A percentile compares a stretch with the other conserved stretches of the same genome.
phyloP scores from a whole-genome alignment of 2,113 vertebrate species.

The Mystacornis crossleyi region DNA sequence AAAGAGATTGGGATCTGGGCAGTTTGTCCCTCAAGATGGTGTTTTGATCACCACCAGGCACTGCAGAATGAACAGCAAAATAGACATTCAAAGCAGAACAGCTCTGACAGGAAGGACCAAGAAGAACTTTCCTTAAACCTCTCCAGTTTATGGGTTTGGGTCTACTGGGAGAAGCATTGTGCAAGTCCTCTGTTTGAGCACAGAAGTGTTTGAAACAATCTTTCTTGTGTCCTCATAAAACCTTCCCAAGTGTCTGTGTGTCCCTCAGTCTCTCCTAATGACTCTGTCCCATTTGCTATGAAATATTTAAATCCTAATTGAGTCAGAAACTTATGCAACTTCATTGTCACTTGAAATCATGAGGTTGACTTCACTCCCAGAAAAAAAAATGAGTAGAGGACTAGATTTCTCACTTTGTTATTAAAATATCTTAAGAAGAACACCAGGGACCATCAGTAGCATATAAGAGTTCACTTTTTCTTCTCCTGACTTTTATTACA shows the following conservation, averaged over 20 bases:
- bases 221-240: not conserved
- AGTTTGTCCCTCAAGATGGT: not conserved
- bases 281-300: not conserved
- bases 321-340: slow-evolving; percentile 6
- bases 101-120: not conserved
- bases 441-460: not conserved
- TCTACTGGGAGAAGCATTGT: not conserved
- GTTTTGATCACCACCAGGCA: not conserved
- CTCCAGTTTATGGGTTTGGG: not conserved
- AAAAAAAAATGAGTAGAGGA: not conserved
- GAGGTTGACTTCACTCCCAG: not conserved
- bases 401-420: not conserved
- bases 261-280: not conserved
- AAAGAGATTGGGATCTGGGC: not conserved
- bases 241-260: not conserved
- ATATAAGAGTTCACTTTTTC: not conserved
- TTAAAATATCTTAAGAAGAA: not conserved
- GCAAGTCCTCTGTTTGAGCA: not conserved
- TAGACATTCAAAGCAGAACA: not conserved
- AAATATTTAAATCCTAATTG: slow-evolving; percentile 52
- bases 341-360: slow-evolving; percentile 18
- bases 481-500: not conserved
- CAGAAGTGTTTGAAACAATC: not conserved
- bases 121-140: not conserved
- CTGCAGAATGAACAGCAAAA: not conserved